Conservation (phyloP, 2,888 invertebrate genomes). For the Smittia sp. region DNA sequence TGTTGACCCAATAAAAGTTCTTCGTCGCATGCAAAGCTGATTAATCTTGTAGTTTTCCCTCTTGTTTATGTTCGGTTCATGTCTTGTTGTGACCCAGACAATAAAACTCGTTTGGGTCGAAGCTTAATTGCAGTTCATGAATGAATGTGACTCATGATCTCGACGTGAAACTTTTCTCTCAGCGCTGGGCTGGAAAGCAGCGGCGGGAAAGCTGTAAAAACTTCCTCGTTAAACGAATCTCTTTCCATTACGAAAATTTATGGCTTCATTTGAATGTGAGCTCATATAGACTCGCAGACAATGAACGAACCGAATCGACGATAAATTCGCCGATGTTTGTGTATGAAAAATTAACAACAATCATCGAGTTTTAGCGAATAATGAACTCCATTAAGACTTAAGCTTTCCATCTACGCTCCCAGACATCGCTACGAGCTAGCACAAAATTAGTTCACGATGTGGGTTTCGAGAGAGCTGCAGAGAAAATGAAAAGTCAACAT, state of each 20-base stretch:
- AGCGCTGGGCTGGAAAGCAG: neutral
- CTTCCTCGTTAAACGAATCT: neutral
- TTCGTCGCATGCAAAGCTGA: neutral
- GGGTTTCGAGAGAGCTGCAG: neutral
- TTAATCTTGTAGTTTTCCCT: neutral
- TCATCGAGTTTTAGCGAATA: neutral
- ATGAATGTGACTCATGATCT: constrained; percentile 2
- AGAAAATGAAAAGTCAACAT: neutral
- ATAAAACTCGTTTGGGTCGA: neutral
- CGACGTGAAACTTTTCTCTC: neutral
- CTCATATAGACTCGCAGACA: neutral
- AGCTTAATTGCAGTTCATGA: constrained; percentile 5
- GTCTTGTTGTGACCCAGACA: neutral
- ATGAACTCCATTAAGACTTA: constrained; percentile 6
- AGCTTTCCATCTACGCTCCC: neutral
- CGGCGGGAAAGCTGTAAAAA: neutral
- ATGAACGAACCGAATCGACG: neutral
- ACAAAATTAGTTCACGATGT: neutral
- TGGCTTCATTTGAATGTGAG: neutral
- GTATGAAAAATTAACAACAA: constrained; percentile 6
- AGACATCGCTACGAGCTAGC: neutral
- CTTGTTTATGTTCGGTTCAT: neutral
- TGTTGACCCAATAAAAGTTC: no score
- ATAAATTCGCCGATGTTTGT: neutral
- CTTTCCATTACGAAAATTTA: neutral